Evolutionary conservation across 2,113 vertebrate species (phyloP), one percentile per base, ranked within the genome.

Genomic region (Labrus mixtus): DNA sequence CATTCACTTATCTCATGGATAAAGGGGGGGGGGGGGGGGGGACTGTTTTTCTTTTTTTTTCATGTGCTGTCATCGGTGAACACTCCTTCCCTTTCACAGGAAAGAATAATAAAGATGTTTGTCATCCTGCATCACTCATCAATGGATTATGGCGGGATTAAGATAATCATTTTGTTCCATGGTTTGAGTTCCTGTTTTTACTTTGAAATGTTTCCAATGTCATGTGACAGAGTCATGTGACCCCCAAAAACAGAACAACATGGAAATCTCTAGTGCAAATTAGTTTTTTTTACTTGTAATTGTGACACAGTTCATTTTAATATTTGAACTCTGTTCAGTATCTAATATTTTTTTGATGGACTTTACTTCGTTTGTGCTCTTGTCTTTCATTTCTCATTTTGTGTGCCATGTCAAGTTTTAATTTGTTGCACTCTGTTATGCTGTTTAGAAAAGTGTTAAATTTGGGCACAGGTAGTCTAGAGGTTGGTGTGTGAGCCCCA

Each of bases 1-100:
- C 81, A 86, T 17, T 60, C 29, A 63, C 73, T 80, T 71, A 78
- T 69, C 61, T 68, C 69, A 6, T 1, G 12, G 20, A 48, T 64
- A 36, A 58, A 39, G 56, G 64, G 11, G 22, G 45, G 16, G 1
- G 2, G 10, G 56, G 64, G 11, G 22, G 45, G 16, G 1, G 2
- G 10, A 3, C 60, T 25, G 25, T 25, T 3, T 58, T 53, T 57
- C 62, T 53, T 39, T 39, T 19, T 51, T 54, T 43, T 23, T 19
- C n/a, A n/a, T n/a, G n/a, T n/a, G 45, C 36, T 66, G 36, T 72
- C 43, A 45, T 58, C 56, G 45, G 46, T 51, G 57, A 66, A 66
- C 55, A 62, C 29, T 17, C 23, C 8, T 17, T 19, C 68, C 10
- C 10, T 63, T 74, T 43, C 4, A 37, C 11, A 46, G 11, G 70